These are phyloP conservation scores for Ianthella basta DNA, from an alignment of 37 sponge, comb jelly and placozoan genomes.

Conservation along the genomic window DNA sequence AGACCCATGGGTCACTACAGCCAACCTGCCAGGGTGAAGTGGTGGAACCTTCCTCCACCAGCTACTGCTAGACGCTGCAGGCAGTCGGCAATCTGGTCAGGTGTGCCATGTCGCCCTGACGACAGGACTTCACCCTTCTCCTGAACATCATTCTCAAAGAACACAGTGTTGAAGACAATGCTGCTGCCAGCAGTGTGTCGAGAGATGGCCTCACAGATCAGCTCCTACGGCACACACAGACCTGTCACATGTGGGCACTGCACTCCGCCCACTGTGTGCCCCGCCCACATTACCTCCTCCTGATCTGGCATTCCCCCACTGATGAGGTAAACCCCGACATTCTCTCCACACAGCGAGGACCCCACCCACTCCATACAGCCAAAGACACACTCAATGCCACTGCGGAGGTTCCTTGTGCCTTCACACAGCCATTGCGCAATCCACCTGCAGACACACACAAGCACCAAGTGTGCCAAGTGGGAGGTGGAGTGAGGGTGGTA, in stretches of 20 bases:
- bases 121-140: too few relatives aligned
- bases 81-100: not conserved
- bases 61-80: not conserved
- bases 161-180: not conserved
- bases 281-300: constrained; percentile 2
- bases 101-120: not conserved
- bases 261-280: too few relatives aligned
- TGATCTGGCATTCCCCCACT: not conserved
- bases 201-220: not conserved
- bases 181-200: not conserved
- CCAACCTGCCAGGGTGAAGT: constrained; percentile 4
- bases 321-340: constrained; percentile 11
- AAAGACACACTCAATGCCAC: not conserved
- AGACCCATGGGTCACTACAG: not conserved
- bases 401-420: constrained; percentile 1
- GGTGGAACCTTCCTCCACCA: constrained; percentile 11
- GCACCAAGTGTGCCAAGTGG: not conserved
- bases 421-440: constrained; percentile 26
- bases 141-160: not conserved
- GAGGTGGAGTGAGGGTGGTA: too few relatives aligned
- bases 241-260: too few relatives aligned
- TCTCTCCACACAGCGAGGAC: not conserved
- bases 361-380: not conserved
- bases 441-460: constrained; percentile 9
- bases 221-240: not conserved